A percentile compares a stretch with the other conserved stretches of the same genome.
Evolutionary conservation across 2,888 invertebrate genomes (phyloP).

Genomic region (Cephus sareptanus): DNA sequence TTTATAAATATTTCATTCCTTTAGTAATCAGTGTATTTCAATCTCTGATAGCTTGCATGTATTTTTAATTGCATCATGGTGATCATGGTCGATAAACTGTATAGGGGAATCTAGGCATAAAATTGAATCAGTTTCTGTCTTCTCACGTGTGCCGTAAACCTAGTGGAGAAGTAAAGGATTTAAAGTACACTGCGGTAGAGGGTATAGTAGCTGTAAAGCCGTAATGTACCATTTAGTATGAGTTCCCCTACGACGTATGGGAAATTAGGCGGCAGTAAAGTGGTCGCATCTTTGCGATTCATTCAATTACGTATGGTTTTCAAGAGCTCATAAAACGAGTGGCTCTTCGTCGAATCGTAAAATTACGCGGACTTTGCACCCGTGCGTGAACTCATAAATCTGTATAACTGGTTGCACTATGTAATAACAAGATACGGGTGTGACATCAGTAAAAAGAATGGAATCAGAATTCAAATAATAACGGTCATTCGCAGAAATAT

Average conservation of each 20-base stretch:
- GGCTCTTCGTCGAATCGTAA: neutral
- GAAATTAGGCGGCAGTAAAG: constrained; percentile 17
- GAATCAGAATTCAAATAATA: neutral
- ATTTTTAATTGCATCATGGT: no score
- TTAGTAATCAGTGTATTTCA: neutral
- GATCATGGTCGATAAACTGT: neutral
- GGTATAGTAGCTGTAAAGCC: constrained; percentile 4
- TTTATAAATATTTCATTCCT: neutral
- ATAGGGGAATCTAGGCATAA: neutral
- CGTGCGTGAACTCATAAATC: neutral
- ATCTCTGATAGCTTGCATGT: neutral
- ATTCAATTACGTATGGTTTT: constrained; percentile 23
- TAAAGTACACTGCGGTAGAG: neutral
- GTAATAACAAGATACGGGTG: neutral
- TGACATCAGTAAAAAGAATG: neutral
- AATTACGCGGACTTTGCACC: neutral
- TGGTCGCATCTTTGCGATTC: constrained; percentile 25
- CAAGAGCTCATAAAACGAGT: constrained; percentile 20
- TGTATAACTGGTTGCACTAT: neutral
- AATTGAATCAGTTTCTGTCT: neutral
- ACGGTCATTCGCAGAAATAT: neutral
- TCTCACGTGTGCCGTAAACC: neutral
- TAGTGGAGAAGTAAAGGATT: neutral
- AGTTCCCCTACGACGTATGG: constrained; percentile 4
- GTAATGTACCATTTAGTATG: constrained; percentile 7